Conservation (phyloP, 2,113 vertebrate genomes). For the Noturus placidus region DNA sequence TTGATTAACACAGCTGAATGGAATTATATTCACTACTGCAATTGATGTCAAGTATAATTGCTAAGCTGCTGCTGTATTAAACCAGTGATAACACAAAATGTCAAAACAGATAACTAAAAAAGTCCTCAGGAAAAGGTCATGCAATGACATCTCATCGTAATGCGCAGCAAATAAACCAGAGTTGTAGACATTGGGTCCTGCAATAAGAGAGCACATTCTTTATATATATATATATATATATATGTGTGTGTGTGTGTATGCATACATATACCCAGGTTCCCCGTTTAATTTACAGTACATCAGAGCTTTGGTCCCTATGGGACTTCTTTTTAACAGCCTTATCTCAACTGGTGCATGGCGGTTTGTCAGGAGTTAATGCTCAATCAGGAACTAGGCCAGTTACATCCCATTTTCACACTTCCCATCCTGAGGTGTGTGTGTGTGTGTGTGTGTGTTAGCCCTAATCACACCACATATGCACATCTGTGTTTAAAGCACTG, state of each 20-base stretch:
- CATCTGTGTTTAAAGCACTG: neutral
- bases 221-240: no score
- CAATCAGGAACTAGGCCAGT: conserved; percentile 67
- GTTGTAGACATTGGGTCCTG: neutral
- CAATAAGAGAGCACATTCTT: no score
- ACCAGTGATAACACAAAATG: neutral
- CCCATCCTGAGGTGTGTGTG: conserved; percentile 47
- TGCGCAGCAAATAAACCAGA: neutral
- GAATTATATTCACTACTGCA: neutral
- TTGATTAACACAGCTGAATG: no score
- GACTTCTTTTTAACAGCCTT: conserved; percentile 19
- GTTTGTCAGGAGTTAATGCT: conserved; percentile 62
- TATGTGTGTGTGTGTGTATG: no score
- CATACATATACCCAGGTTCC: conserved; percentile 26
- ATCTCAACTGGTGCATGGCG: conserved; percentile 23
- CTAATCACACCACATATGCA: neutral
- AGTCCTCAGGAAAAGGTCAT: conserved; percentile 17
- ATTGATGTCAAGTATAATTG: neutral
- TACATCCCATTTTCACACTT: conserved; percentile 65
- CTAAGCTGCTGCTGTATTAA: neutral
- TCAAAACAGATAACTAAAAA: neutral
- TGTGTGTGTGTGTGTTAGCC: conserved; percentile 4
- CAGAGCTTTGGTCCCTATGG: conserved; percentile 26
- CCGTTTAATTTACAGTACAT: conserved; percentile 39
- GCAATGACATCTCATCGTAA: neutral